Evolutionary conservation across 2,888 invertebrate species (phyloP), one percentile per base, ranked within the genome.

Genomic region (Hirtodrosophila histrioides): DNA sequence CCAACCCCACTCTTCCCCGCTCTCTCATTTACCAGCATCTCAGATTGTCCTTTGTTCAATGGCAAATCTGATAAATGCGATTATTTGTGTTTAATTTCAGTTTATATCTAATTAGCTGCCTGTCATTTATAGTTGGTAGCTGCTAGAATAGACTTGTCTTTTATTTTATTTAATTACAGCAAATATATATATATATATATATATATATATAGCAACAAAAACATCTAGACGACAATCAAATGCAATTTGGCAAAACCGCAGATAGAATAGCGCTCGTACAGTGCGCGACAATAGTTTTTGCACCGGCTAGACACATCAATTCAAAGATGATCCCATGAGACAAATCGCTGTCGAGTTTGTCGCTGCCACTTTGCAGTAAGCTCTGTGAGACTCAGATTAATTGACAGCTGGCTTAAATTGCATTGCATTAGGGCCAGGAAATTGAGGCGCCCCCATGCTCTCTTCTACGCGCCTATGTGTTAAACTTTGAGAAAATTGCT

Each of bases 351-450:
- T 53, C 31, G 11, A 35, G 37, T 23, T 50, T 48, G 58, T 50
- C 50, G 48, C 36, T 39, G 45, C 27, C 57, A 69, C 40, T 64
- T 64, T 35, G 40, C 27, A 11, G 37, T 57, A 53, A 68, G 46
- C 57, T 50, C 31, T 44, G 29, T 53, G 51, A 48, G 35, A 46
- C 11, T 50, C 31, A 55, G 37, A 55, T 69, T 81, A 81, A 79
- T 78, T 77, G 78, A 81, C 79, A 78, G 78, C 80, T 80, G 66
- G 50, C 80, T 69, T 50, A 79, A 66, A 67, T 72, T 69, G 69
- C 69, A 57, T 54, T 69, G 53, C 35, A 58, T 69, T 64, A 60
- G 69, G 60, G 31, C 56, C 36, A 60, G 40, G 45, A 43, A 45
- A 60, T 53, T 60, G 44, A 37, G 36, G 33, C 39, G 46, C 7